Evolutionary conservation across 2,113 vertebrate species (phyloP), one percentile per base, ranked within the genome.

Genomic region (Bujurquina vittata): DNA sequence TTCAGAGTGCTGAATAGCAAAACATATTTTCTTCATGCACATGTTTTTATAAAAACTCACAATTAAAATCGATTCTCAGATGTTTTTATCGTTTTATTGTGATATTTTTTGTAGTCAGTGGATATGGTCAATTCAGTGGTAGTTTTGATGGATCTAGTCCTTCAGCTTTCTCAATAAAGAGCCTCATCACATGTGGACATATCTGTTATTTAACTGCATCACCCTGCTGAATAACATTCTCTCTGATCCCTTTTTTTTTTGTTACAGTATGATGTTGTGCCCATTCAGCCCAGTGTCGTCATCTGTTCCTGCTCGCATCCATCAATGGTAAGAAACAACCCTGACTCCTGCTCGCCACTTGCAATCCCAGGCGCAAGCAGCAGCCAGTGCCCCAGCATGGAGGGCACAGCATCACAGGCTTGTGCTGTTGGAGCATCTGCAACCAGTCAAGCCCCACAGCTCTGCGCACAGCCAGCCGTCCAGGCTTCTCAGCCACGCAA

Each of bases 271-370:
- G 98, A 99, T 96, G 96, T 98, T 91, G 97, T 98, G 95, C 97
- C 98, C 83, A 97, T 99, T 93, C 97, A 99, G 94, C 95, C 98
- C 93, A 98, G 96, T 0, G 97, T 97, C 95, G 97, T 98, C 94
- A 96, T 99, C 95, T 98, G 98, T 95, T 96, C 98, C 95, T 97
- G 98, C 92, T 97, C 96, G 95, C 62, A 97, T 89, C 97, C 97
- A 95, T 97, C 98, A 92, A 98, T 99, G 97, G 97, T 98, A 97
- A 99, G 97, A 96, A 97, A 94, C 94, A 97, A 98, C 93, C 94
- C 96, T 40, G 97, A 99, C 91, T 96, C 97, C 93, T 95, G 96
- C 93, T 91, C 95, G 91, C 94, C 96, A 91, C 94, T 97, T 91
- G 95, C 95, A 88, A 92, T 97, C 92, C 92, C 97, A 81, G 91